phyloP scores from a whole-genome alignment of 2,113 vertebrate species.

The Mesoclemmys tuberculata region DNA sequence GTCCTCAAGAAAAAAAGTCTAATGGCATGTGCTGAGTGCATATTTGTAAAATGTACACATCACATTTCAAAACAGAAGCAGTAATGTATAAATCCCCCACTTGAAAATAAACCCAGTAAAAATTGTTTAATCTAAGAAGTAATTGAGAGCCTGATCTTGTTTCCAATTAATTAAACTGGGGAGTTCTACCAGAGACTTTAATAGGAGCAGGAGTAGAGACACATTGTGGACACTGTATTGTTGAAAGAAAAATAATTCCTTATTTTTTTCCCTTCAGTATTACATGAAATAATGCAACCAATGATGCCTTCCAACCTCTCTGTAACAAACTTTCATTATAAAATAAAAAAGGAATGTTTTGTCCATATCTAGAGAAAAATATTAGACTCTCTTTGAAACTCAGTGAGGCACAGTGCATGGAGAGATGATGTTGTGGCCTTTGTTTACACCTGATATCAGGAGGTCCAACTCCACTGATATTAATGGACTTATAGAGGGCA shows the following conservation, averaged over 20 bases:
- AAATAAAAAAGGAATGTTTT: background rate
- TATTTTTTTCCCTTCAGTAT: background rate
- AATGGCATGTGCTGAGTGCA: fast-evolving
- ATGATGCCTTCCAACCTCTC: background rate
- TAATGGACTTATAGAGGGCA: background rate
- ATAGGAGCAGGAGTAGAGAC: background rate
- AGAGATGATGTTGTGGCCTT: too few relatives aligned
- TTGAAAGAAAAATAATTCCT: background rate
- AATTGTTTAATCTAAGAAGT: background rate
- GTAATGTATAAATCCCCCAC: background rate
- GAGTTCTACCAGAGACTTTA: background rate
- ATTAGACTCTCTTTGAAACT: background rate
- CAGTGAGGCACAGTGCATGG: background rate
- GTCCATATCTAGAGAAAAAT: background rate
- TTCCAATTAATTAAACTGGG: background rate
- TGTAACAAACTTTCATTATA: background rate
- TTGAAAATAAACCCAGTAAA: background rate
- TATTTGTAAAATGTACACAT: background rate
- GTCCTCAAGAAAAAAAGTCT: background rate
- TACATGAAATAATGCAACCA: too few relatives aligned
- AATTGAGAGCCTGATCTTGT: background rate
- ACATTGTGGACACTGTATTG: too few relatives aligned
- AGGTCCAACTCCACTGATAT: background rate
- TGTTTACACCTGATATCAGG: too few relatives aligned
- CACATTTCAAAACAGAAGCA: background rate